Evolutionary conservation across 1,140 invertebrate genomes (phyloP), one percentile per base, ranked within the genome.

Genomic region (Ceratosolen fusciceps): DNA sequence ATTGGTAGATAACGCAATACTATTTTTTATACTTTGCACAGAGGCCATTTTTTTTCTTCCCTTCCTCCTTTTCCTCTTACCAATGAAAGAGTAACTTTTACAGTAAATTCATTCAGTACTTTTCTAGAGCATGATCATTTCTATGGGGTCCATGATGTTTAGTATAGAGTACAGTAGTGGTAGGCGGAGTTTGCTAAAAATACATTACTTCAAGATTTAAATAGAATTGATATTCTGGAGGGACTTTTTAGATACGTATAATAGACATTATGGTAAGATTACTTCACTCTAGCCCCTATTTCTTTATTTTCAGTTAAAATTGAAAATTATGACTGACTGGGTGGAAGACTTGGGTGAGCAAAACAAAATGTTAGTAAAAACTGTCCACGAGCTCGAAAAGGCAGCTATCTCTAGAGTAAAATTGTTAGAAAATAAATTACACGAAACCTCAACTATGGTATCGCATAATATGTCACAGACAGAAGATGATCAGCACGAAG

Each of bases 331-430:
- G 85, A 85, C 87, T 31, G 88, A 92, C 70, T 93, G 92, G 92
- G 90, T 93, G 14, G 86, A 86, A 60, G 91, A 93, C 86, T 83
- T 93, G 52, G 89, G 84, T 5, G 91, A 92, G 39, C 92, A 93
- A 84, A 93, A 93, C 86, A 81, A 86, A 60, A 90, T 92, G 89
- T 82, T 93, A n/a, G 90, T 92, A 4, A 86, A 86, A 54, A 91
- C 88, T 21, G 90, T 93, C 37, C 87, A 92, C 81, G 92, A 92
- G 82, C 83, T 93, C 34, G 92, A 93, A 83, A 83, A 88, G 70
- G 91, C 92, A 83, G 91, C 92, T 58, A 87, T 87, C 39, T 86
- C 85, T 79, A 88, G 90, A 84, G 91, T 92, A 16, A 88, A 89
- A 77, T 85, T 92, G 80, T 82, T 93, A 24, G 90, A 92, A 85